Evolutionary conservation across 2,888 invertebrate genomes (phyloP).

Genomic region (Dioctria rufipes): DNA sequence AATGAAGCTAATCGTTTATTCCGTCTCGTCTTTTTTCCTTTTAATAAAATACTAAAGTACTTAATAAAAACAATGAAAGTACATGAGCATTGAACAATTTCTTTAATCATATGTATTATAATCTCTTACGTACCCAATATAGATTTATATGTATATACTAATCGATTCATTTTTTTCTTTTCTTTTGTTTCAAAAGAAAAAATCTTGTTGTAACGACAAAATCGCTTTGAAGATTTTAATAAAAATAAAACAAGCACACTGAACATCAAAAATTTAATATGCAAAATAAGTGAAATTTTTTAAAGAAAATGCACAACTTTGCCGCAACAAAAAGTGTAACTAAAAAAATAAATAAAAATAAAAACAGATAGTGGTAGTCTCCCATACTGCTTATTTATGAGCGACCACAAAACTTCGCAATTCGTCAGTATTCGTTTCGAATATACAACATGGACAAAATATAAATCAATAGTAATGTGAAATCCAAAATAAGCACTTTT

Average conservation of each 20-base stretch:
- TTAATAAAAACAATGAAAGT: slow-evolving; percentile 1
- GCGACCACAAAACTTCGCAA: too few species aligned
- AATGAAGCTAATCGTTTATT: slow-evolving; percentile 41
- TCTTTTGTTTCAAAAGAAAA: slow-evolving; percentile 42
- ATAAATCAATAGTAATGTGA: background rate
- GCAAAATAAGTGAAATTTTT: too few species aligned
- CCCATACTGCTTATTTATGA: slow-evolving; percentile 60
- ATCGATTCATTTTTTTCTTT: slow-evolving; percentile 61
- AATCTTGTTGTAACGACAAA: slow-evolving; percentile 36
- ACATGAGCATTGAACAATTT: slow-evolving; percentile 40
- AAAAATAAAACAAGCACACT: background rate
- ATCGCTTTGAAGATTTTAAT: background rate
- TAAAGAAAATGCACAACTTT: slow-evolving; percentile 4
- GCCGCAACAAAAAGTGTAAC: slow-evolving; percentile 43
- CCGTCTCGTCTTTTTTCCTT: background rate
- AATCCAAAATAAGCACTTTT: background rate
- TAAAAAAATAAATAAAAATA: background rate
- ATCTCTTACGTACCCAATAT: slow-evolving; percentile 39
- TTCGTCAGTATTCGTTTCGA: too few species aligned
- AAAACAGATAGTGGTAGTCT: slow-evolving; percentile 57
- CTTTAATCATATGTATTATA: slow-evolving; percentile 35
- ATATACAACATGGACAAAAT: background rate
- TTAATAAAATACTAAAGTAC: slow-evolving; percentile 37
- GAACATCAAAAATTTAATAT: background rate
- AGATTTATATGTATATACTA: slow-evolving; percentile 57